Evolutionary conservation across 2,888 invertebrate species (phyloP).

Genomic region (Ceriagrion tenellum): DNA sequence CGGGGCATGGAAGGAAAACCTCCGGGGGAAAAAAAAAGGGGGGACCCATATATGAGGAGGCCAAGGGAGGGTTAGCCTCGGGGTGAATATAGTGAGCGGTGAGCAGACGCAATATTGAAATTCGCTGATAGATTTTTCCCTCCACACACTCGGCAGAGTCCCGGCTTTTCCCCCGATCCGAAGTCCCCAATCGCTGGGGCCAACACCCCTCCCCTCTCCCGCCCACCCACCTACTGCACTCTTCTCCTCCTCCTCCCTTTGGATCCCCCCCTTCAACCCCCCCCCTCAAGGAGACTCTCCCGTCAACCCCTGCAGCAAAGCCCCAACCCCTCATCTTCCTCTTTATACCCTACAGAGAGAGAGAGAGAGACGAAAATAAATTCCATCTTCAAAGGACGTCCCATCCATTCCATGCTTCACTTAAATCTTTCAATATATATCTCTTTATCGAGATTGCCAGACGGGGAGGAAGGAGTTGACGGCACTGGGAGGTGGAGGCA

Average conservation of each 20-base stretch:
- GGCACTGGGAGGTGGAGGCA: neutral
- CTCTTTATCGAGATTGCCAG: constrained; percentile 31
- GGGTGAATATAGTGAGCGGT: constrained; percentile 40
- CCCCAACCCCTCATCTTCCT: neutral
- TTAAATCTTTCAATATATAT: neutral
- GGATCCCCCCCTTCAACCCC: neutral
- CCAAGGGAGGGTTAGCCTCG: constrained; percentile 21
- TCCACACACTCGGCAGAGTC: neutral
- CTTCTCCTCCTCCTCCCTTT: no score
- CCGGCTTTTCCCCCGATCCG: neutral
- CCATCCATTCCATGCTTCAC: constrained; percentile 18
- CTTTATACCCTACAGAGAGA: neutral
- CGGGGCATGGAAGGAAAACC: neutral
- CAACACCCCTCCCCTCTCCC: neutral
- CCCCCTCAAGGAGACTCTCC: neutral
- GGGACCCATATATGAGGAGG: neutral
- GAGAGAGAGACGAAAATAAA: neutral
- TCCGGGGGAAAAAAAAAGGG: neutral
- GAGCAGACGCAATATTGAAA: constrained; percentile 50
- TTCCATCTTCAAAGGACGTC: constrained; percentile 31
- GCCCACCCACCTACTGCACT: neutral
- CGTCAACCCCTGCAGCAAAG: neutral
- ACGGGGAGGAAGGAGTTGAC: neutral
- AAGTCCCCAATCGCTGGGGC: neutral
- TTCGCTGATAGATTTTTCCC: constrained; percentile 49